Conservation (phyloP, 2,113 vertebrate species). For the Rhinolophus sinicus region DNA sequence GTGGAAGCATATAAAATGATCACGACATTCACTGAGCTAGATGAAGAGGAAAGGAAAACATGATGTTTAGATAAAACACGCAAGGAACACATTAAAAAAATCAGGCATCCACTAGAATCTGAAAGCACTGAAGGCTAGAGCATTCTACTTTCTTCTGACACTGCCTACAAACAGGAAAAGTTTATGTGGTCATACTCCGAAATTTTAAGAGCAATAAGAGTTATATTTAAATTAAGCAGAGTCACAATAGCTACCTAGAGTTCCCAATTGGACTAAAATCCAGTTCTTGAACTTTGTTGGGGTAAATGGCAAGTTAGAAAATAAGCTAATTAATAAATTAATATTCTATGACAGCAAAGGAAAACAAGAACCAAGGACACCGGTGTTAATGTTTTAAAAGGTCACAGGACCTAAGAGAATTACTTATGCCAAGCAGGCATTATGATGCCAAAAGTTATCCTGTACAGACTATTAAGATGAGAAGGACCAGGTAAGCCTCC, state of each 20-base stretch:
- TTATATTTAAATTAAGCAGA: neutral
- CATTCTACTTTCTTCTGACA: neutral
- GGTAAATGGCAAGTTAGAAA: neutral
- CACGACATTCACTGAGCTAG: neutral
- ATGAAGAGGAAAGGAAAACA: neutral
- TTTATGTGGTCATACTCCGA: neutral
- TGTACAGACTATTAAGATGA: neutral
- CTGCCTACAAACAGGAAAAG: neutral
- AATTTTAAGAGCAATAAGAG: neutral
- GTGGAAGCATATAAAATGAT: neutral
- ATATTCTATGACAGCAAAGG: neutral
- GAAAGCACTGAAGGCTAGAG: neutral
- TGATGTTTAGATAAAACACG: neutral
- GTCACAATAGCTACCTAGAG: neutral
- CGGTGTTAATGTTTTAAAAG: slow-evolving; percentile 3
- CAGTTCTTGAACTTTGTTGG: neutral
- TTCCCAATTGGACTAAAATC: neutral
- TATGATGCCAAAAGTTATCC: neutral
- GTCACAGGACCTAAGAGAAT: neutral
- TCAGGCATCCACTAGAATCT: neutral
- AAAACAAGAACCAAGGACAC: neutral
- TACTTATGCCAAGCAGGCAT: neutral
- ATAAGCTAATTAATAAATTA: slow-evolving; percentile 2
- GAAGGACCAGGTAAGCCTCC: neutral
- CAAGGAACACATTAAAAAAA: neutral